Percentiles rank a stretch among this genome's conserved stretches.
phyloP scores from a whole-genome alignment of 2,113 vertebrate genomes.

The Rattus rattus region DNA sequence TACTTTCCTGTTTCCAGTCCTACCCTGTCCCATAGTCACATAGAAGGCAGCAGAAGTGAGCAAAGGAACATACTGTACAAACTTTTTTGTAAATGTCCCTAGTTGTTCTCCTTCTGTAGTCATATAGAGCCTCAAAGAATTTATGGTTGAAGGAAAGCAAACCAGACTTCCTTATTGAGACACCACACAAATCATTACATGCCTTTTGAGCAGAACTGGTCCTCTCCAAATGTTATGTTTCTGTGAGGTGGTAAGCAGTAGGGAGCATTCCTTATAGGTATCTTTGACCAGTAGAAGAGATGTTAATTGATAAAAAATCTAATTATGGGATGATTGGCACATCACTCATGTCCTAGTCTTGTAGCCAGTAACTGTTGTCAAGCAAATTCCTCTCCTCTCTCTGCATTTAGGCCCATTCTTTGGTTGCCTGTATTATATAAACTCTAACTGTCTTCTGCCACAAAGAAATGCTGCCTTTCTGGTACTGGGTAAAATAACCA shows the following conservation, averaged over 20 bases:
- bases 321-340: not conserved
- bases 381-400: conserved; percentile 64
- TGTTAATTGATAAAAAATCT: conserved; percentile 58
- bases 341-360: conserved; percentile 57
- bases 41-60: not conserved
- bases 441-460: conserved; percentile 55
- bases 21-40: not conserved
- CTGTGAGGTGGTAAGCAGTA: not conserved
- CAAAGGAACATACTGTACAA: not conserved
- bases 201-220: not conserved
- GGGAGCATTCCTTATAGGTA: not conserved
- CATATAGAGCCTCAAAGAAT: not conserved
- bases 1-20: not conserved
- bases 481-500: conserved; percentile 67
- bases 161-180: not conserved
- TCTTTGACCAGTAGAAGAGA: not conserved
- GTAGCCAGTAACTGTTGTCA: conserved; percentile 59
- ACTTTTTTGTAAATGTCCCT: not conserved
- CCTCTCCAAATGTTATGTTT: not conserved
- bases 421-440: conserved; percentile 45
- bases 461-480: conserved; percentile 79
- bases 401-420: not conserved
- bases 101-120: not conserved
- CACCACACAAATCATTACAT: not conserved
- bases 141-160: not conserved